phyloP scores from a whole-genome alignment of 2,888 invertebrate species.

The Philaethria dido region DNA sequence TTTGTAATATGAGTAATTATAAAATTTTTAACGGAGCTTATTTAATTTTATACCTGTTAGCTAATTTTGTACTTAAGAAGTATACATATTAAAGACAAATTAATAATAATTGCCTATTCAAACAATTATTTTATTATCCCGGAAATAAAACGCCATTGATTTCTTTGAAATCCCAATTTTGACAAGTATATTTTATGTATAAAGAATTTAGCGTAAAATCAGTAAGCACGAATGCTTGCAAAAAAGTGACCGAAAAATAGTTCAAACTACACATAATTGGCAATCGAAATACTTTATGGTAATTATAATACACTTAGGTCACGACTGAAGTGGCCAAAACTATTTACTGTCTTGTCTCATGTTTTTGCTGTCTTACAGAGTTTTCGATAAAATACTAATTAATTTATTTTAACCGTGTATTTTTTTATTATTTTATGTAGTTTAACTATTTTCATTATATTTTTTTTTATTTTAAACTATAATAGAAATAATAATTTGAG shows the following conservation, averaged over 20 bases:
- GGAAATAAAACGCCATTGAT: conserved; percentile 24
- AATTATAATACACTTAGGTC: conserved; percentile 47
- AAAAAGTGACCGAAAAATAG: conserved; percentile 44
- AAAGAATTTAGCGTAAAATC: conserved; percentile 47
- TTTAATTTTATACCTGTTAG: neutral
- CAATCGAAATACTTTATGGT: conserved; percentile 48
- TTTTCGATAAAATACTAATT: neutral
- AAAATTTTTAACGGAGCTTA: neutral
- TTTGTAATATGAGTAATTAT: conserved; percentile 24
- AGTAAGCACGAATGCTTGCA: conserved; percentile 45
- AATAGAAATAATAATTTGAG: no score
- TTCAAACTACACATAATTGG: conserved; percentile 45
- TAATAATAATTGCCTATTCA: neutral
- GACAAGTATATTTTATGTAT: conserved; percentile 44
- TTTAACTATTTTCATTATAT: no score
- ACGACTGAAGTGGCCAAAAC: conserved; percentile 46
- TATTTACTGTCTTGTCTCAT: conserved; percentile 45
- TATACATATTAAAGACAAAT: neutral
- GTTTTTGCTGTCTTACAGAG: conserved; percentile 28
- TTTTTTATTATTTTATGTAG: no score
- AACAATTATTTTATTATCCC: conserved; percentile 17
- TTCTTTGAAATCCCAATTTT: conserved; percentile 8
- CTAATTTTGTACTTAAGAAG: neutral
- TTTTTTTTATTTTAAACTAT: no score
- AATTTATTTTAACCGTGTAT: neutral